A percentile compares a stretch with the other conserved stretches of the same genome.
Conservation (phyloP, 2,113 vertebrate species). For the Pteruthius melanotis region DNA sequence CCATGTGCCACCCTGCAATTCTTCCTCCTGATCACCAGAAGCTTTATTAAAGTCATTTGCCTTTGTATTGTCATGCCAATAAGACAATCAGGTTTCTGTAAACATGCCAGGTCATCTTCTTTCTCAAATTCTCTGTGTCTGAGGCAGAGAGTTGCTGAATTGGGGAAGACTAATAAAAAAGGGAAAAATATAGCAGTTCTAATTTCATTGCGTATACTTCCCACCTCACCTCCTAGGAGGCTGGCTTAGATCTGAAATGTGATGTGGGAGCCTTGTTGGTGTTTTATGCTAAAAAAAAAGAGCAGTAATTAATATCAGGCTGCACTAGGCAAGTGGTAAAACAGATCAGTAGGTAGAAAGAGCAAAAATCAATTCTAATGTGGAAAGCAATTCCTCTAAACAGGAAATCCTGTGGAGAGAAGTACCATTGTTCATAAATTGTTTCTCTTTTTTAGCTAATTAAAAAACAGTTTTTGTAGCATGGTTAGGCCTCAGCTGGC, state of each 20-base stretch:
- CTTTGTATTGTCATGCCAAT: not conserved
- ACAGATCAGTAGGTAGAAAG: not conserved
- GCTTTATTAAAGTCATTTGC: not conserved
- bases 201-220: not conserved
- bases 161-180: not conserved
- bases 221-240: not conserved
- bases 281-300: not conserved
- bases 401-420: constrained; percentile 31
- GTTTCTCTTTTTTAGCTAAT: constrained; percentile 26
- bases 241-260: not conserved
- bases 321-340: not conserved
- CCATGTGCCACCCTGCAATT: not conserved
- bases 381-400: constrained; percentile 24
- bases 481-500: not conserved
- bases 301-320: not conserved
- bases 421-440: constrained; percentile 9
- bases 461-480: not conserved
- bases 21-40: not conserved
- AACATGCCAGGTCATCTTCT: not conserved
- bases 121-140: not conserved
- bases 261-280: not conserved
- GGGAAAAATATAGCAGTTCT: not conserved
- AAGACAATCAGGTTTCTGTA: not conserved
- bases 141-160: not conserved
- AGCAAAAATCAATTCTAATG: not conserved